A percentile compares a stretch with the other conserved stretches of the same genome.
phyloP scores from a whole-genome alignment of 2,888 invertebrate species.

The Hemistola chrysoprasaria region DNA sequence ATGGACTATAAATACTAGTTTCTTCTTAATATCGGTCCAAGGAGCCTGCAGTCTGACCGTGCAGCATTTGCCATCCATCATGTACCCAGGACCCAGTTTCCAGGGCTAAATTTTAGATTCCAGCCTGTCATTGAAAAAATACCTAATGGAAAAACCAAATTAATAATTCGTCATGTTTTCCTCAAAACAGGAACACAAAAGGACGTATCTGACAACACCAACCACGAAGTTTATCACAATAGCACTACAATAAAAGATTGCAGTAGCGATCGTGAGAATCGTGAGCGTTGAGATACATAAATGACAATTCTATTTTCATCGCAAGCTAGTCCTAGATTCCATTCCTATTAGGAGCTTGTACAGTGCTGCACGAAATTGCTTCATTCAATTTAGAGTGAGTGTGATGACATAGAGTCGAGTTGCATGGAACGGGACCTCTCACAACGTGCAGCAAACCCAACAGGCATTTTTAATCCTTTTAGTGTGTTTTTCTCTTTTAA shows the following conservation, averaged over 20 bases:
- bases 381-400: conserved; percentile 37
- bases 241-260: conserved; percentile 15
- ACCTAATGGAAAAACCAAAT: too few relatives aligned
- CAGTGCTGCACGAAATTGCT: conserved; percentile 33
- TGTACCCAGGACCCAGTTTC: too few relatives aligned
- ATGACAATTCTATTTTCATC: conserved; percentile 31
- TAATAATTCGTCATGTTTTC: too few relatives aligned
- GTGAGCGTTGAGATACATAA: conserved; percentile 26
- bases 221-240: conserved; percentile 2
- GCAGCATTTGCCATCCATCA: too few relatives aligned
- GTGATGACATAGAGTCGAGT: conserved; percentile 18
- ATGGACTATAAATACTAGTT: too few relatives aligned
- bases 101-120: too few relatives aligned
- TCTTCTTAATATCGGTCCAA: too few relatives aligned
- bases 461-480: too few relatives aligned
- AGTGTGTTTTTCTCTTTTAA: too few relatives aligned
- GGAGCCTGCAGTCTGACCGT: too few relatives aligned
- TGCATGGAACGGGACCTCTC: conserved; percentile 4
- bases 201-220: neutral
- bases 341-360: conserved; percentile 26
- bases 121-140: too few relatives aligned
- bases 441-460: neutral
- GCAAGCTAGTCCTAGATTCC: conserved; percentile 28
- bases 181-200: neutral
- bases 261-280: conserved; percentile 28